A percentile compares a stretch with the other conserved stretches of the same genome.
Conservation (phyloP, 2,888 invertebrate species). For the Drosophila infuscata region DNA sequence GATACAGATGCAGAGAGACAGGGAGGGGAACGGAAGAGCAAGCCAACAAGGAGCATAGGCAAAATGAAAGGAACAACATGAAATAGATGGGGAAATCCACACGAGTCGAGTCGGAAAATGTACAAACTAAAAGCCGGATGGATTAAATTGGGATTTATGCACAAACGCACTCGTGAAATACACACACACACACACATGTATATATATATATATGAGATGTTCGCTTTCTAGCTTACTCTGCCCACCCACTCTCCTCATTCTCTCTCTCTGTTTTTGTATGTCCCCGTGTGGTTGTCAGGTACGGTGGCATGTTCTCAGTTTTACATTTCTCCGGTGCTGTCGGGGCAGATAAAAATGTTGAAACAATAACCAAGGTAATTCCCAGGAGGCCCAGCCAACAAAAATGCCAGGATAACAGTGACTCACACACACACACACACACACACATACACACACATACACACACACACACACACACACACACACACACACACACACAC, state of each 20-base stretch:
- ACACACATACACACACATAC: not conserved
- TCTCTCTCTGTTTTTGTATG: not conserved
- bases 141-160: slow-evolving; percentile 76
- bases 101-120: slow-evolving; percentile 46
- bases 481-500: slow-evolving; percentile 13
- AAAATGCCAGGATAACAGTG: slow-evolving; percentile 59
- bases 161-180: slow-evolving; percentile 65
- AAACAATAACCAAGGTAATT: slow-evolving; percentile 73
- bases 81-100: slow-evolving; percentile 15
- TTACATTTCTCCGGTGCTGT: slow-evolving; percentile 39
- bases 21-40: not conserved
- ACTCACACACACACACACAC: slow-evolving; percentile 19
- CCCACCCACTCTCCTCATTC: not conserved
- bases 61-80: not conserved
- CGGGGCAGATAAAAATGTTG: slow-evolving; percentile 72
- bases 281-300: slow-evolving; percentile 7
- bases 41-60: slow-evolving; percentile 3
- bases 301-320: slow-evolving; percentile 17
- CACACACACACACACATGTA: not conserved
- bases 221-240: slow-evolving; percentile 23
- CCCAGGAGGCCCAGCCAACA: slow-evolving; percentile 57
- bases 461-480: no score
- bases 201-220: slow-evolving; percentile 1
- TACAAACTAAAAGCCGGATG: slow-evolving; percentile 72
- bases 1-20: not conserved